Evolutionary conservation across 2,113 vertebrate species (phyloP).

Genomic region (Apteryx mantelli): DNA sequence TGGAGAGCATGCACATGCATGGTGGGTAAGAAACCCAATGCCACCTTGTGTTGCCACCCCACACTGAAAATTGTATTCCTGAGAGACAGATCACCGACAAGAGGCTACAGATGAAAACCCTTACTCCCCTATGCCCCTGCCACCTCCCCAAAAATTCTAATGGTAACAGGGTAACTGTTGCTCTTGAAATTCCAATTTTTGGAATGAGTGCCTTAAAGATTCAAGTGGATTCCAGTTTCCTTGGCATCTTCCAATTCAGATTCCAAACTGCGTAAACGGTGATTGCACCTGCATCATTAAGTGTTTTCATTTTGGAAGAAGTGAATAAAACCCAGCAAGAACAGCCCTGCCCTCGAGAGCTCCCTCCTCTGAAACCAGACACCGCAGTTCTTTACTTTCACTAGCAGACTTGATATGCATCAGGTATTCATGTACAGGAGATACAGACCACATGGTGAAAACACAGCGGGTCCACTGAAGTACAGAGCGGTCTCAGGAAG

Average conservation of each 20-base stretch:
- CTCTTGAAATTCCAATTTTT: background rate
- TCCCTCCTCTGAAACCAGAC: background rate
- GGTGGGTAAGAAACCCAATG: background rate
- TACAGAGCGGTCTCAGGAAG: background rate
- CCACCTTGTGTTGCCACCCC: background rate
- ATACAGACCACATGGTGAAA: accelerated
- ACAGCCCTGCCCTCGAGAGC: background rate
- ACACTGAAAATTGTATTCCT: background rate
- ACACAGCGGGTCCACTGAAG: background rate
- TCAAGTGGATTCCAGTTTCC: background rate
- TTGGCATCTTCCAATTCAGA: background rate
- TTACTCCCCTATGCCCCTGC: background rate
- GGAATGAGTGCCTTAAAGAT: background rate
- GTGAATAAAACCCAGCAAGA: background rate
- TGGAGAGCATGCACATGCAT: background rate
- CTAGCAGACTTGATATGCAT: accelerated
- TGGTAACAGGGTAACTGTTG: background rate
- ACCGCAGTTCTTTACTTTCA: background rate
- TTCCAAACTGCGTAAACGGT: background rate
- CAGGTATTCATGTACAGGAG: accelerated
- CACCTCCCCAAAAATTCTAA: background rate
- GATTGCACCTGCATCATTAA: background rate
- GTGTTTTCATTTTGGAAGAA: background rate
- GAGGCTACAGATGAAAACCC: background rate
- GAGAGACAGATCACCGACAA: background rate